Evolutionary conservation across 2,888 invertebrate species (phyloP).

Genomic region (Urechis unicinctus): DNA sequence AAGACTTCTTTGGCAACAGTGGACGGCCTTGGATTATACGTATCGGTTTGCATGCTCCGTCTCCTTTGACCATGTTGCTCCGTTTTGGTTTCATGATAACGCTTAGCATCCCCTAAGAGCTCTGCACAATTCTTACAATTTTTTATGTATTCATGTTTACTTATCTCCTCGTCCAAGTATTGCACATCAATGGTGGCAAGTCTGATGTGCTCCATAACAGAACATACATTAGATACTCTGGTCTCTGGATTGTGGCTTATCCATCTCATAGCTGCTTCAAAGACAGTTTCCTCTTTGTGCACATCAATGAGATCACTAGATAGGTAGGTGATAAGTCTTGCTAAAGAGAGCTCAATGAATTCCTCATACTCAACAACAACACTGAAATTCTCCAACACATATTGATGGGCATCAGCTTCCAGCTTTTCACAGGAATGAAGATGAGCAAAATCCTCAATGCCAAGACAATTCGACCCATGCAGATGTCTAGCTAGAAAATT

Average conservation of each 20-base stretch:
- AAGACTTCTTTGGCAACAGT: slow-evolving; percentile 47
- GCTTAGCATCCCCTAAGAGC: slow-evolving; percentile 36
- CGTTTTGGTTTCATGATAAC: slow-evolving; percentile 35
- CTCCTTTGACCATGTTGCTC: slow-evolving; percentile 38
- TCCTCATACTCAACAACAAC: slow-evolving; percentile 42
- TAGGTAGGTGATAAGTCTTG: slow-evolving; percentile 35
- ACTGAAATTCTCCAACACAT: slow-evolving; percentile 45
- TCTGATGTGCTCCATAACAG: slow-evolving; percentile 34
- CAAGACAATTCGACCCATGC: slow-evolving; percentile 47
- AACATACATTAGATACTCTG: slow-evolving; percentile 25
- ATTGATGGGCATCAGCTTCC: slow-evolving; percentile 36
- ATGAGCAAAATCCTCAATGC: slow-evolving; percentile 46
- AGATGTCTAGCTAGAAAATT: slow-evolving; percentile 43
- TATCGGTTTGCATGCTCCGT: slow-evolving; percentile 37
- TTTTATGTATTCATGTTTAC: slow-evolving; percentile 31
- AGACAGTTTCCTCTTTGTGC: slow-evolving; percentile 41
- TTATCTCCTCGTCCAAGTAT: slow-evolving; percentile 30
- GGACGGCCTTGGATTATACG: slow-evolving; percentile 41
- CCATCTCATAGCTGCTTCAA: slow-evolving; percentile 44
- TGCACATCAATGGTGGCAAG: slow-evolving; percentile 37
- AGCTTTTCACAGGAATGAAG: slow-evolving; percentile 41
- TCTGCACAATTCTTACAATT: slow-evolving; percentile 30
- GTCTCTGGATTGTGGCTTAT: slow-evolving; percentile 37
- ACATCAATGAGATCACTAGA: slow-evolving; percentile 46
- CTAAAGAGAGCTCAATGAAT: slow-evolving; percentile 38